Conservation (phyloP, 2,113 vertebrate genomes). For the Aphyosemion australe region DNA sequence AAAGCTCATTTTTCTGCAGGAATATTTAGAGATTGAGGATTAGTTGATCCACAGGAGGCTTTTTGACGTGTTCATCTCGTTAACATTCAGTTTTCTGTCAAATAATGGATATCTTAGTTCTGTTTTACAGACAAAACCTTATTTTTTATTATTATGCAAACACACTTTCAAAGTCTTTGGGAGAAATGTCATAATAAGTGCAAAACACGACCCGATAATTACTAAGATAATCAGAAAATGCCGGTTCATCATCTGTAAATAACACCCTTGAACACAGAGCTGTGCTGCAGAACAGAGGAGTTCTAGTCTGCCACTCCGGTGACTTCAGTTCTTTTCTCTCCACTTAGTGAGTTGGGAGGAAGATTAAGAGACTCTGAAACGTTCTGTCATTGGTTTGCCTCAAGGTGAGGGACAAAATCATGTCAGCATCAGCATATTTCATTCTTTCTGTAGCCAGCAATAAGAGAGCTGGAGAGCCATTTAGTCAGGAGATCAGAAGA, state of each 20-base stretch:
- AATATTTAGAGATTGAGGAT: slow-evolving; percentile 13
- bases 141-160: slow-evolving; percentile 23
- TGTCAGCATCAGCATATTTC: slow-evolving; percentile 59
- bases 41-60: slow-evolving; percentile 17
- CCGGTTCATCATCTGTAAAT: slow-evolving; percentile 30
- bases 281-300: slow-evolving; percentile 14
- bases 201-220: slow-evolving; percentile 42
- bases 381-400: slow-evolving; percentile 52
- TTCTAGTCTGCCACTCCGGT: not conserved
- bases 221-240: not conserved
- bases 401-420: slow-evolving; percentile 66
- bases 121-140: slow-evolving; percentile 7
- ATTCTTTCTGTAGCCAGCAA: slow-evolving; percentile 51
- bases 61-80: slow-evolving; percentile 16
- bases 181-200: not conserved
- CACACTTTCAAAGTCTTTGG: slow-evolving; percentile 2
- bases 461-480: slow-evolving; percentile 36
- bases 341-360: slow-evolving; percentile 22
- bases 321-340: slow-evolving; percentile 17
- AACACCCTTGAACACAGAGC: slow-evolving; percentile 36
- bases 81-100: slow-evolving; percentile 2
- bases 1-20: slow-evolving; percentile 3
- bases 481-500: slow-evolving; percentile 52
- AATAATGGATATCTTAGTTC: not conserved
- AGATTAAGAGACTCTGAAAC: slow-evolving; percentile 42